phyloP scores from a whole-genome alignment of 2,113 vertebrate genomes.

The Hypanus sabinus region DNA sequence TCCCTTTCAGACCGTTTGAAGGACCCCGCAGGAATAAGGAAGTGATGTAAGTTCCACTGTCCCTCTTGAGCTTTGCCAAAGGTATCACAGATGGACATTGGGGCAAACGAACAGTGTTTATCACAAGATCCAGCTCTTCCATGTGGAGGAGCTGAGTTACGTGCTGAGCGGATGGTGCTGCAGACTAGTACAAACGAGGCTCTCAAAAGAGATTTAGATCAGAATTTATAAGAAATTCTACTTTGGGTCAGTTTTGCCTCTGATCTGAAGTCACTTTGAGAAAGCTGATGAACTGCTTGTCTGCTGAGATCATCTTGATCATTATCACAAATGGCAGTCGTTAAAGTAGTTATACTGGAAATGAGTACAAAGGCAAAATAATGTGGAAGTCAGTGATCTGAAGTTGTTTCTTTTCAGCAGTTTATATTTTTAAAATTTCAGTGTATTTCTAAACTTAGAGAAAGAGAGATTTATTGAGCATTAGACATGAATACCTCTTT shows the following conservation, averaged over 20 bases:
- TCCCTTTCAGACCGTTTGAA: slow-evolving; percentile 93
- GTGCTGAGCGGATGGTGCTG: too few species aligned
- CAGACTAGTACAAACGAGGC: too few species aligned
- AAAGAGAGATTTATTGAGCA: background rate
- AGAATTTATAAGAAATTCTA: too few species aligned
- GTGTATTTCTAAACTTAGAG: background rate
- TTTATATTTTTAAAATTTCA: too few species aligned
- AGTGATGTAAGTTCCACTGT: slow-evolving; percentile 76
- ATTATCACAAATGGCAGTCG: background rate
- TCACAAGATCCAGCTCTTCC: too few species aligned
- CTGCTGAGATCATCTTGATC: background rate
- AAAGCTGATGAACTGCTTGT: background rate
- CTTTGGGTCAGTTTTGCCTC: background rate
- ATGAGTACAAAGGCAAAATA: too few species aligned
- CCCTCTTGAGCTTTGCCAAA: background rate
- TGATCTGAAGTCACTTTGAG: background rate
- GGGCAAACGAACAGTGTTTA: too few species aligned
- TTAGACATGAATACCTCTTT: background rate
- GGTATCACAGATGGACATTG: background rate
- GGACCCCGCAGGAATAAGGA: slow-evolving; percentile 95
- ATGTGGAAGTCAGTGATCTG: too few species aligned
- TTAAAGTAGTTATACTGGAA: background rate
- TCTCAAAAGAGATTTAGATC: too few species aligned
- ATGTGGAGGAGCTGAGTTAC: too few species aligned
- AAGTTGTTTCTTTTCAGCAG: too few species aligned